phyloP scores from a whole-genome alignment of 2,113 vertebrate species.

The Pollimyrus isidori region DNA sequence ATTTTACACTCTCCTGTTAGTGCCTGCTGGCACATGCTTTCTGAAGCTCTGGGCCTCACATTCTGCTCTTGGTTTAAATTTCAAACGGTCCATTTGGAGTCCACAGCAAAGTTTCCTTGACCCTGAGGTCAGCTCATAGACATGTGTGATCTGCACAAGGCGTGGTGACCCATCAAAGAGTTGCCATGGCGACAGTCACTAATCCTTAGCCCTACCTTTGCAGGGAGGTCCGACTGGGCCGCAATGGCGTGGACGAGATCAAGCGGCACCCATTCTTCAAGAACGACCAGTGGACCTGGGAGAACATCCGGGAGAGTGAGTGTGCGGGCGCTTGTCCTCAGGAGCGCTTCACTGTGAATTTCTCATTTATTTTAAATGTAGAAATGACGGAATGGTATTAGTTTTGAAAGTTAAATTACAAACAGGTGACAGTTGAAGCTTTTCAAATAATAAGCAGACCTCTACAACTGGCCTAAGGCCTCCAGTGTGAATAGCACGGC shows the following conservation, averaged over 20 bases:
- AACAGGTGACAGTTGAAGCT: not conserved
- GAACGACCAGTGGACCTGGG: slow-evolving; percentile 98
- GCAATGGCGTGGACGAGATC: slow-evolving; percentile 94
- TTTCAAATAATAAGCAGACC: not conserved
- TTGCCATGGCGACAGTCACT: not conserved
- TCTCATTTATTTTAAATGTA: not conserved
- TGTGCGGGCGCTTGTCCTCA: slow-evolving; percentile 9
- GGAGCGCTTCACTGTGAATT: not conserved
- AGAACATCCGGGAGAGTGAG: slow-evolving; percentile 92
- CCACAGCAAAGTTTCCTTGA: not conserved
- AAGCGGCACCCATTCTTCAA: slow-evolving; percentile 96
- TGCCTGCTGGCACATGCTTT: not conserved
- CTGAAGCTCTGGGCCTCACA: not conserved
- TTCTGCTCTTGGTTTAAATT: not conserved
- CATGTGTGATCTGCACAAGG: not conserved
- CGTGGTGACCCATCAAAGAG: not conserved
- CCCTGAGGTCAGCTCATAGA: not conserved
- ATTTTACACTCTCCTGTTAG: not conserved
- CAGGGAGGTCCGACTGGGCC: slow-evolving; percentile 88
- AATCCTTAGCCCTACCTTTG: not conserved
- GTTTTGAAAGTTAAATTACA: not conserved
- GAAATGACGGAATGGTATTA: not conserved
- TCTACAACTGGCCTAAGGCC: not conserved
- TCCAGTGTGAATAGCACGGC: not conserved
- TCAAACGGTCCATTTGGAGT: not conserved